Evolutionary conservation across 1,140 invertebrate species (phyloP).

Genomic region (Cotesia typhae): DNA sequence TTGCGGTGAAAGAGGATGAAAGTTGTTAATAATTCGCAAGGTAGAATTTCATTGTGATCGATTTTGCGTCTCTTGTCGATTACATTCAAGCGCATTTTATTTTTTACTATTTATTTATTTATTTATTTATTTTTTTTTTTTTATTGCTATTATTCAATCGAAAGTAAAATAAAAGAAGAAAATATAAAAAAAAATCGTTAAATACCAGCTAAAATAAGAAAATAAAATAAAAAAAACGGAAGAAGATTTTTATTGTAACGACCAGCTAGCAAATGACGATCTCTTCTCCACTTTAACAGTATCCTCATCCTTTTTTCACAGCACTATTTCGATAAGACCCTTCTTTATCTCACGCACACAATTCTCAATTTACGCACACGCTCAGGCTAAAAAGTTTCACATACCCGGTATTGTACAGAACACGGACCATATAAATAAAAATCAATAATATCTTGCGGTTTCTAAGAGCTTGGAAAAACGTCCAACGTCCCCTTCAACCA

Average conservation of each 20-base stretch:
- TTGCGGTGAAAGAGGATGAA: background rate
- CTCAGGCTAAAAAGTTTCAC: conserved; percentile 39
- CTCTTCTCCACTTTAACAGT: background rate
- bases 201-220: conserved; percentile 10
- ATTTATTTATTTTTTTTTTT: too few relatives aligned
- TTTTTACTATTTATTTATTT: background rate
- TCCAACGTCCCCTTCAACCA: conserved; percentile 2
- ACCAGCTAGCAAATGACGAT: conserved; percentile 34
- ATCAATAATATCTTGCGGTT: conserved; percentile 67
- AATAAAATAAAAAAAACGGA: conserved; percentile 14
- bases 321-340: conserved; percentile 21
- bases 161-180: background rate
- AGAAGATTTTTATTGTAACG: conserved; percentile 37
- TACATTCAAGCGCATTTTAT: conserved; percentile 26
- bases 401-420: conserved; percentile 21
- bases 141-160: conserved; percentile 7
- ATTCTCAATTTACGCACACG: conserved; percentile 32
- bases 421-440: conserved; percentile 54
- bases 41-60: conserved; percentile 30
- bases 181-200: background rate
- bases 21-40: conserved; percentile 31
- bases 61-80: conserved; percentile 28
- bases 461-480: conserved; percentile 50
- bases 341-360: conserved; percentile 34
- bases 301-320: conserved; percentile 14